Conservation (phyloP, 2,888 invertebrate genomes). For the Apamea crenata region DNA sequence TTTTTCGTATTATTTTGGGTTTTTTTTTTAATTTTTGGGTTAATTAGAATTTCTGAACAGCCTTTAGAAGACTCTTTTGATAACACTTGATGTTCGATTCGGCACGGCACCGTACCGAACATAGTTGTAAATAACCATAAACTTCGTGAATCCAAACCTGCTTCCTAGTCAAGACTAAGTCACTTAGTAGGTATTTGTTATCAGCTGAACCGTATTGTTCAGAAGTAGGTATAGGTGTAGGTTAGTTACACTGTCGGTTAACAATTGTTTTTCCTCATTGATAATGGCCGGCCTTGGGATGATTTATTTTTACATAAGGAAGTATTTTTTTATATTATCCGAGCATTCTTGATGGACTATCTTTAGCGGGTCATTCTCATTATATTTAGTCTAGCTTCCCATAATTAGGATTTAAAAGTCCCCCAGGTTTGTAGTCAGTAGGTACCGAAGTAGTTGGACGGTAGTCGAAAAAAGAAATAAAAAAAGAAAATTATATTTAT, state of each 20-base stretch:
- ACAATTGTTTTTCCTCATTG: slow-evolving; percentile 32
- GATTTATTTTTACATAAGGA: slow-evolving; percentile 24
- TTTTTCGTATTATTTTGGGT: not conserved
- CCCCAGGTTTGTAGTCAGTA: too few species aligned
- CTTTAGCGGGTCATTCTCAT: not conserved
- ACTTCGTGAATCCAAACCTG: not conserved
- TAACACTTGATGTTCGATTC: not conserved
- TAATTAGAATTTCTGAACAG: not conserved
- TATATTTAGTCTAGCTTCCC: not conserved
- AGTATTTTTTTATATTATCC: not conserved
- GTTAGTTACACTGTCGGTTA: not conserved
- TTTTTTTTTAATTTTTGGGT: not conserved
- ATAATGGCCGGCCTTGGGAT: slow-evolving; percentile 24
- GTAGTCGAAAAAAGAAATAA: too few species aligned
- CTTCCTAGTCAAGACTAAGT: not conserved
- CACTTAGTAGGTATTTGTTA: slow-evolving; percentile 16
- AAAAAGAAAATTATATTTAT: too few species aligned
- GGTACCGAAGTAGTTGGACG: too few species aligned
- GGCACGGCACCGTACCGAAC: not conserved
- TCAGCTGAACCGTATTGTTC: slow-evolving; percentile 7
- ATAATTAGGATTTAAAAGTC: too few species aligned
- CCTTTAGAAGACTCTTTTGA: not conserved
- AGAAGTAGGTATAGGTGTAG: not conserved
- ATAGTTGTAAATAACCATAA: not conserved
- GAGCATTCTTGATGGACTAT: not conserved